These are phyloP conservation scores for Emydoidea blandingii DNA, from an alignment of 2,797 vertebrate genomes.

Conservation along the genomic window DNA sequence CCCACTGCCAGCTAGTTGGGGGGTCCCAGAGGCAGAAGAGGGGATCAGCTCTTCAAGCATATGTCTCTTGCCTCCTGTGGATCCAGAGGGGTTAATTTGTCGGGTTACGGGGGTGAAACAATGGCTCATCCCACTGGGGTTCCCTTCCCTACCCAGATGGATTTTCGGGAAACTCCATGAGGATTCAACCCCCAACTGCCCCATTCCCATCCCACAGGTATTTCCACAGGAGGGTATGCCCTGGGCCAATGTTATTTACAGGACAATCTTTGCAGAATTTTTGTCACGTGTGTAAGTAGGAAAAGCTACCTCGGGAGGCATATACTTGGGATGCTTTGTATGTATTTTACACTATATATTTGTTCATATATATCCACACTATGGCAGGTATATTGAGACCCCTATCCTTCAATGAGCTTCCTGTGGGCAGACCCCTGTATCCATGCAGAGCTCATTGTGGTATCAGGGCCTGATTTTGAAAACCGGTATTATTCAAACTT, in stretches of 20 bases:
- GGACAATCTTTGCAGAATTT: background rate
- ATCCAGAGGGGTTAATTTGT: background rate
- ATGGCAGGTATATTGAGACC: background rate
- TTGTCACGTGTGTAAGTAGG: background rate
- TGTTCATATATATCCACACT: background rate
- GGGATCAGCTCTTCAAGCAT: background rate
- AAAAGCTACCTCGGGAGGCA: background rate
- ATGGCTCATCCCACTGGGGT: background rate
- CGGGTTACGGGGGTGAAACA: background rate
- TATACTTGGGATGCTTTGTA: rapidly evolving
- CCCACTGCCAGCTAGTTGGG: background rate
- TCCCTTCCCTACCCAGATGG: background rate
- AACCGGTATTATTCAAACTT: background rate
- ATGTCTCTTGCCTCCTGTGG: too few species aligned
- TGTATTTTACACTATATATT: rapidly evolving
- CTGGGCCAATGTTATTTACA: background rate
- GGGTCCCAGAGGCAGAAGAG: too few species aligned
- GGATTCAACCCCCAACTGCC: background rate
- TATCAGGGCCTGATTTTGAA: background rate
- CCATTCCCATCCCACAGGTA: background rate
- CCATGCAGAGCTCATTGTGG: background rate
- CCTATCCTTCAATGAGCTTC: background rate
- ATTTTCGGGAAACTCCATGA: background rate
- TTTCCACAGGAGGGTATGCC: background rate
- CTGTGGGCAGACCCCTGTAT: background rate